Evolutionary conservation across 2,797 vertebrate species (phyloP).

Genomic region (Pantherophis vulpinus): DNA sequence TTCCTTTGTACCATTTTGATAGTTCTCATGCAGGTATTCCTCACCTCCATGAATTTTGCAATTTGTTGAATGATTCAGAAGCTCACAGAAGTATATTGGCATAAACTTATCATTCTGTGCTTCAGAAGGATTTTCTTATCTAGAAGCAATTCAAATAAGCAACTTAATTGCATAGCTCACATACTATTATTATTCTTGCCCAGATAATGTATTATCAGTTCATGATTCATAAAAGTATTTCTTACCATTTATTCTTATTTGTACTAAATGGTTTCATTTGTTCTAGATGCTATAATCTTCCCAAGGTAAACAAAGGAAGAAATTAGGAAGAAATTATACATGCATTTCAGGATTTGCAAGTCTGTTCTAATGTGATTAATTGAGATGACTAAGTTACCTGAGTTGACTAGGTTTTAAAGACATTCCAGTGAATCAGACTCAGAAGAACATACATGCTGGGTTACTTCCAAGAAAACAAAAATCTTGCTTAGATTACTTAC

Average conservation of each 20-base stretch:
- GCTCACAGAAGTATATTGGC: background rate
- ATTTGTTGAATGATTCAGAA: background rate
- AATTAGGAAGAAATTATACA: slow-evolving; percentile 10
- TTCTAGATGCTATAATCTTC: slow-evolving; percentile 16
- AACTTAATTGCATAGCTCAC: slow-evolving; percentile 49
- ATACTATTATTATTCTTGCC: slow-evolving; percentile 46
- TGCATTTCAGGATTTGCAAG: background rate
- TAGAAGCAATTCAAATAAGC: slow-evolving; percentile 31
- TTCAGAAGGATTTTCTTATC: slow-evolving; percentile 37
- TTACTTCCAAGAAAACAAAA: background rate
- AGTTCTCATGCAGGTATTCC: background rate
- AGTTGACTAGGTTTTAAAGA: slow-evolving; percentile 31
- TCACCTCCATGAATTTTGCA: background rate
- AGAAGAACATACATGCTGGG: background rate
- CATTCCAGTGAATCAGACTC: background rate
- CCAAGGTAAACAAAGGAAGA: background rate
- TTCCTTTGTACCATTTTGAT: background rate
- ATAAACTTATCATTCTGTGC: background rate
- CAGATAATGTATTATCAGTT: slow-evolving; percentile 52
- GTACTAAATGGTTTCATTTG: slow-evolving; percentile 25
- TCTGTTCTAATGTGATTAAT: slow-evolving; percentile 10
- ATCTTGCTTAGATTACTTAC: background rate
- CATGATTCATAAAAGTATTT: slow-evolving; percentile 36
- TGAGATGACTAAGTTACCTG: slow-evolving; percentile 27
- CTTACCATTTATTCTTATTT: slow-evolving; percentile 36